Conservation (phyloP, 2,797 vertebrate genomes). For the Falco concolor region DNA sequence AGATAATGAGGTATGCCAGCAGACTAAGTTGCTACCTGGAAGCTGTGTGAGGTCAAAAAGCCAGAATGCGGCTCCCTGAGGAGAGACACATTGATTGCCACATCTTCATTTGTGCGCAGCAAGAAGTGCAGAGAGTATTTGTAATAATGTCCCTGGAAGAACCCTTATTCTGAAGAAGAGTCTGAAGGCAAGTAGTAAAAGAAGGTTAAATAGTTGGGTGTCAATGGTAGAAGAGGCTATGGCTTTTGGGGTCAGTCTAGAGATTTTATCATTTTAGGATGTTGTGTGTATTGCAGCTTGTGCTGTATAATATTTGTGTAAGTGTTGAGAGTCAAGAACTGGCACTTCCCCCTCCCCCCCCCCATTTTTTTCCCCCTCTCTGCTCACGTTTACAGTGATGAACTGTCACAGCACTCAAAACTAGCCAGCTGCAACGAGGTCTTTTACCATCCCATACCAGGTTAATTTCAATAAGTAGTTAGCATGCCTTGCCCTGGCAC, state of each 20-base stretch:
- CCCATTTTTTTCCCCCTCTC: accelerated
- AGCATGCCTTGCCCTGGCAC: no score
- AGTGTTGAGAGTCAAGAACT: neutral
- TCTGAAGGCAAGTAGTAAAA: neutral
- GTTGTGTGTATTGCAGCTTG: neutral
- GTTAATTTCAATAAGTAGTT: no score
- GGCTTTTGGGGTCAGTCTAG: neutral
- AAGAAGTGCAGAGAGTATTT: neutral
- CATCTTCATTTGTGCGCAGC: neutral
- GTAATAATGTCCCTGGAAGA: neutral
- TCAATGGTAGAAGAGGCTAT: neutral
- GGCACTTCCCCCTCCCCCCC: no score
- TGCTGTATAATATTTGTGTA: neutral
- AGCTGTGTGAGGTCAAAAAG: constrained; percentile 13
- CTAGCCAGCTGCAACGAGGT: no score
- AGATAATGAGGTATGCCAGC: neutral
- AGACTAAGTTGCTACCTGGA: neutral
- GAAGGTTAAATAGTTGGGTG: neutral
- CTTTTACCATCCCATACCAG: no score
- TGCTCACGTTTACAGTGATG: neutral
- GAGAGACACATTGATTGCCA: neutral
- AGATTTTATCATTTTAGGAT: neutral
- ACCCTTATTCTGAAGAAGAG: neutral
- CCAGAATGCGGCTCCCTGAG: neutral
- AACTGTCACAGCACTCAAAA: neutral